Conservation (phyloP, 2,797 vertebrate species). For the Champsocephalus esox region DNA sequence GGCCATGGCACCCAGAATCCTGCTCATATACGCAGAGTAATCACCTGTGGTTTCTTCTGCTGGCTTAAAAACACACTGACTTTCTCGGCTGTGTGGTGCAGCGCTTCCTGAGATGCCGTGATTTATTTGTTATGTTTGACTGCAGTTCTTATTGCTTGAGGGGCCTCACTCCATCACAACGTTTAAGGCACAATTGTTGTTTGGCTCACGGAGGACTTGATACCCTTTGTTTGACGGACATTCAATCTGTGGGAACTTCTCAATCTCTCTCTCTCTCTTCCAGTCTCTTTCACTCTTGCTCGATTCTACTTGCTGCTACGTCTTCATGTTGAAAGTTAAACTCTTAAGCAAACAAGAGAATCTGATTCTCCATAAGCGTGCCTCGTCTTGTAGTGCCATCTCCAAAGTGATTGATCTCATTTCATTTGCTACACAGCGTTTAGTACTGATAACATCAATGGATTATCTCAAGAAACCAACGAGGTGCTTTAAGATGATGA, state of each 20-base stretch:
- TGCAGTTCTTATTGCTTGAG: constrained; percentile 66
- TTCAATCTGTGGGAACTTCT: constrained; percentile 74
- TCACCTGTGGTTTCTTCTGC: constrained; percentile 71
- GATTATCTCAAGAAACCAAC: constrained; percentile 64
- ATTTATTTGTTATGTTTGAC: constrained; percentile 79
- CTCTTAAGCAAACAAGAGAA: constrained; percentile 59
- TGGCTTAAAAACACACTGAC: constrained; percentile 48
- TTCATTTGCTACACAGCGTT: constrained; percentile 46
- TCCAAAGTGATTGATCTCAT: constrained; percentile 70
- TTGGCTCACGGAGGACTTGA: constrained; percentile 75
- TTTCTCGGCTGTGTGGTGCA: constrained; percentile 59
- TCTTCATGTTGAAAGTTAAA: constrained; percentile 49
- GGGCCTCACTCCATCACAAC: constrained; percentile 65
- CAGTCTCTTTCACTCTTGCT: constrained; percentile 29
- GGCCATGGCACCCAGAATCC: constrained; percentile 41
- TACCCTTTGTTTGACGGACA: constrained; percentile 76
- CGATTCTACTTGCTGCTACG: constrained; percentile 15
- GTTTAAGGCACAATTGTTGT: constrained; percentile 77
- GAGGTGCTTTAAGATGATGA: constrained; percentile 40
- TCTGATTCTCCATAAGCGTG: constrained; percentile 52
- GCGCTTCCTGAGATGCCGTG: constrained; percentile 73
- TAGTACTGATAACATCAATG: constrained; percentile 55
- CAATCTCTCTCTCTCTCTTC: constrained; percentile 22
- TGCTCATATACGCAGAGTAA: constrained; percentile 56
- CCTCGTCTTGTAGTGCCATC: constrained; percentile 52